These are phyloP conservation scores for Anabacerthia variegaticeps DNA, from an alignment of 2,797 vertebrate genomes.

Conservation along the genomic window DNA sequence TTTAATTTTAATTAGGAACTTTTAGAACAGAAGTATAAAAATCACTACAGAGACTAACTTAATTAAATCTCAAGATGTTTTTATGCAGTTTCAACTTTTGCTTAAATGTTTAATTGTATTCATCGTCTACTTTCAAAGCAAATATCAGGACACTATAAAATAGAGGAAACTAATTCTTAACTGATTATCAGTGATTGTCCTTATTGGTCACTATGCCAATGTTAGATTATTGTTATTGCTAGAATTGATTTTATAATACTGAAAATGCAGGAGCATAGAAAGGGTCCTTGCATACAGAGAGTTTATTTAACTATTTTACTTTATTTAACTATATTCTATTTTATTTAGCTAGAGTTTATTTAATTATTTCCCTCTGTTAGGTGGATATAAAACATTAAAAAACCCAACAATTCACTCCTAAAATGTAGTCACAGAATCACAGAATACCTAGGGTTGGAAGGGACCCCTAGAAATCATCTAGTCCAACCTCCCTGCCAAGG, in stretches of 20 bases:
- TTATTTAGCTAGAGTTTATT: neutral
- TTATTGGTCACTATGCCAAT: neutral
- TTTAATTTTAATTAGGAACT: neutral
- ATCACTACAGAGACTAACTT: neutral
- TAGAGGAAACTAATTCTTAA: neutral
- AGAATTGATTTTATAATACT: neutral
- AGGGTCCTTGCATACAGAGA: neutral
- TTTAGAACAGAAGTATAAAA: neutral
- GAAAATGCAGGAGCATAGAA: neutral
- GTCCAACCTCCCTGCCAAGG: accelerated
- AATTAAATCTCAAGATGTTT: neutral
- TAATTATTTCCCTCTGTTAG: neutral
- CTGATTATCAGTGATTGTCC: neutral
- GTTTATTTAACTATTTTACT: neutral
- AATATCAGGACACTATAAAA: neutral
- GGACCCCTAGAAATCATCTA: accelerated
- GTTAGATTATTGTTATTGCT: neutral
- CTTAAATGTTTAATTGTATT: neutral
- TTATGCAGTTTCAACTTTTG: neutral
- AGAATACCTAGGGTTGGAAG: neutral
- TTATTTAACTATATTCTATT: too few relatives aligned
- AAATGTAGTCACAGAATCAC: neutral
- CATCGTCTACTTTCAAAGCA: neutral
- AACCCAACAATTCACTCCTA: neutral
- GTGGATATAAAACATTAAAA: neutral